These are phyloP conservation scores for Lophius americanus DNA, from an alignment of 2,797 vertebrate species.

Conservation along the genomic window DNA sequence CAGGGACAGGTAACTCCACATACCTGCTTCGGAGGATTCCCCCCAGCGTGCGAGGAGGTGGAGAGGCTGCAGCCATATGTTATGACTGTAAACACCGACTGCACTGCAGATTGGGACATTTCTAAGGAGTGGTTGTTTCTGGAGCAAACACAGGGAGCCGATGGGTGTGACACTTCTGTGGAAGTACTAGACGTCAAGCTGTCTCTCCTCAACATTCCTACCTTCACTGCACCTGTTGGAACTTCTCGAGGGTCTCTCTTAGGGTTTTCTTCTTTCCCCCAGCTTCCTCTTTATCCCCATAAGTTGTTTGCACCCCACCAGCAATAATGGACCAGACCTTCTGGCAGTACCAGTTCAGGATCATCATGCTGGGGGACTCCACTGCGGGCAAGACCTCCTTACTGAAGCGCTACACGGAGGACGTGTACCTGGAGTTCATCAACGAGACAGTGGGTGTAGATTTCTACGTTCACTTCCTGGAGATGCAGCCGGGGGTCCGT, in stretches of 20 bases:
- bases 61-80: slow-evolving; percentile 11
- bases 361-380: slow-evolving; percentile 90
- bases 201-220: background rate
- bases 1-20: slow-evolving; percentile 7
- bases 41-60: slow-evolving; percentile 1
- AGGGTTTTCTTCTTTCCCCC: background rate
- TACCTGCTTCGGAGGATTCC: slow-evolving; percentile 24
- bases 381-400: slow-evolving; percentile 90
- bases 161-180: slow-evolving; percentile 11
- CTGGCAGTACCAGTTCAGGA: slow-evolving; percentile 91
- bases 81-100: slow-evolving; percentile 33
- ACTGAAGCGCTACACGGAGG: slow-evolving; percentile 86
- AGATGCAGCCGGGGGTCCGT: slow-evolving; percentile 83
- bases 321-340: slow-evolving; percentile 80
- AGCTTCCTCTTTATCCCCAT: background rate
- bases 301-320: background rate
- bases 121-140: slow-evolving; percentile 61
- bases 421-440: slow-evolving; percentile 82
- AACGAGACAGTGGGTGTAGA: slow-evolving; percentile 89
- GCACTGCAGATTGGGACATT: slow-evolving; percentile 32
- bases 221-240: background rate
- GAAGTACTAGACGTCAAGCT: no score
- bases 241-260: background rate
- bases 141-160: slow-evolving; percentile 21
- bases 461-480: slow-evolving; percentile 88